Conservation (phyloP, 2,113 vertebrate genomes). For the Shinisaurus crocodilurus region DNA sequence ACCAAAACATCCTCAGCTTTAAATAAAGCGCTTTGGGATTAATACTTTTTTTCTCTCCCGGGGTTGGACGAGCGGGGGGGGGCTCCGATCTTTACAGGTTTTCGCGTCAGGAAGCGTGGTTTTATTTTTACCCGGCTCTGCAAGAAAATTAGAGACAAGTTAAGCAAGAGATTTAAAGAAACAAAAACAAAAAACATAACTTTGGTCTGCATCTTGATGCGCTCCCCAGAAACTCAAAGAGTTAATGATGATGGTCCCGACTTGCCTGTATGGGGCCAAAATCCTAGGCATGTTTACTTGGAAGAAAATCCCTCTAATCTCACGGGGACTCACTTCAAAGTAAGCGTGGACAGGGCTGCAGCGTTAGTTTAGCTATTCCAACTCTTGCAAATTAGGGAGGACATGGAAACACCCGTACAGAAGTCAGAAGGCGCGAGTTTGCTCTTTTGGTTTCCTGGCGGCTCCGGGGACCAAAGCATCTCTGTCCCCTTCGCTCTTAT, state of each 20-base stretch:
- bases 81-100: neutral
- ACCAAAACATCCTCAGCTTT: neutral
- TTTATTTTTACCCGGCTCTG: neutral
- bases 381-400: neutral
- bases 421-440: neutral
- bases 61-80: neutral
- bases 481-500: neutral
- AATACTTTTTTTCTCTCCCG: neutral
- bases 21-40: neutral
- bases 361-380: neutral
- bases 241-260: neutral
- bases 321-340: neutral
- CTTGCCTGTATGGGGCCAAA: neutral
- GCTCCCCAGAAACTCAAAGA: neutral
- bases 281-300: neutral
- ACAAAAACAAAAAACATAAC: too few species aligned
- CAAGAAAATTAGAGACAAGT: neutral
- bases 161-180: neutral
- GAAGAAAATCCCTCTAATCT: neutral
- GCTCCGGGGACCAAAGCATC: neutral
- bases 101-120: neutral
- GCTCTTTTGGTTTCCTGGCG: neutral
- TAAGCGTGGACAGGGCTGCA: neutral
- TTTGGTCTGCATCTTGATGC: neutral
- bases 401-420: too few species aligned